Evolutionary conservation across 2,888 invertebrate species (phyloP).

Genomic region (Athetis lepigone): DNA sequence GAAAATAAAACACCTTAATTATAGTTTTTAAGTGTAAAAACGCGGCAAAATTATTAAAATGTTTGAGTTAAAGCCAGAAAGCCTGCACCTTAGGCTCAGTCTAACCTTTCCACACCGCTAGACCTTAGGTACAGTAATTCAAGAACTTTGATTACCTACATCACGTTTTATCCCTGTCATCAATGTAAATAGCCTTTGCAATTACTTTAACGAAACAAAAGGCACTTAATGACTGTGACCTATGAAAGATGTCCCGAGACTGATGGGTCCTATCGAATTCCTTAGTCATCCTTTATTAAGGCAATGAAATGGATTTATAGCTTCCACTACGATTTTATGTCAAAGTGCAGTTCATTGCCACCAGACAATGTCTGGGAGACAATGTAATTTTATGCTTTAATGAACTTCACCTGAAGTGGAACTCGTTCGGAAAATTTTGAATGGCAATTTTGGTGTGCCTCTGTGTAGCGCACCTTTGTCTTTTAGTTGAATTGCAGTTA

Average conservation of each 20-base stretch:
- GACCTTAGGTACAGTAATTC: not conserved
- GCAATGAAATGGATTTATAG: constrained; percentile 89
- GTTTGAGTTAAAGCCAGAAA: constrained; percentile 1
- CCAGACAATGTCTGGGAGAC: constrained; percentile 87
- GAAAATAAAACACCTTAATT: constrained; percentile 23
- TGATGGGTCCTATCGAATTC: constrained; percentile 85
- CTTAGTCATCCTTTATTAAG: constrained; percentile 88
- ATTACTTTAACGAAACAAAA: constrained; percentile 59
- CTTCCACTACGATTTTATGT: constrained; percentile 89
- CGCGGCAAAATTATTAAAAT: constrained; percentile 15
- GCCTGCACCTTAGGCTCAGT: not conserved
- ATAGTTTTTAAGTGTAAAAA: constrained; percentile 37
- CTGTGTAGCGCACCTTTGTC: constrained; percentile 83
- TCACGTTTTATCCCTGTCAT: constrained; percentile 24
- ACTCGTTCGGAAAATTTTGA: constrained; percentile 88
- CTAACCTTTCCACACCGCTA: not conserved
- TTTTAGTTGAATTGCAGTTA: constrained; percentile 85
- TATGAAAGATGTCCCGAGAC: constrained; percentile 80
- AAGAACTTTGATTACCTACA: constrained; percentile 18
- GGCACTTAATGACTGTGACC: constrained; percentile 80
- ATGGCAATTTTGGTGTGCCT: constrained; percentile 85
- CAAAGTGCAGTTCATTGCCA: constrained; percentile 91
- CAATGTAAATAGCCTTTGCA: constrained; percentile 39
- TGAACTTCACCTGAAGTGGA: constrained; percentile 88
- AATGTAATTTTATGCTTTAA: constrained; percentile 91